These are phyloP conservation scores for Myxocyprinus asiaticus DNA, from an alignment of 2,113 vertebrate species.

Conservation along the genomic window DNA sequence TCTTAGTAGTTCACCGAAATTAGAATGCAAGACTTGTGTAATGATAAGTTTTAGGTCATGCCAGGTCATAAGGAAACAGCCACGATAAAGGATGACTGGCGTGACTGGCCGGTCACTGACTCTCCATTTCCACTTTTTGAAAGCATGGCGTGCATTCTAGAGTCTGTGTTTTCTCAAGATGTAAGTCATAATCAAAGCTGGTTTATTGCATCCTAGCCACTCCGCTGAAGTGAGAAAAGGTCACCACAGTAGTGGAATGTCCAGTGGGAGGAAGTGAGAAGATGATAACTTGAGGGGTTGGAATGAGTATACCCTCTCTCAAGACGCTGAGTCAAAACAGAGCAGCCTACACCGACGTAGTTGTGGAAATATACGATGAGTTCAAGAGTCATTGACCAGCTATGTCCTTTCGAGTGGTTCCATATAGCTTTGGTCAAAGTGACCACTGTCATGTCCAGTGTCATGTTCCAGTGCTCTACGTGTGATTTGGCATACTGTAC, in stretches of 20 bases:
- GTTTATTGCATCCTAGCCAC: conserved; percentile 53
- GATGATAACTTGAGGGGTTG: conserved; percentile 10
- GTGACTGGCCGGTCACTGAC: conserved; percentile 73
- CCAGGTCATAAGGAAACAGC: conserved; percentile 48
- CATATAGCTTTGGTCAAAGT: too few relatives aligned
- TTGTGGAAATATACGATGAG: too few relatives aligned
- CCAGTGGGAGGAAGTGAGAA: conserved; percentile 30
- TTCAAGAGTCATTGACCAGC: too few relatives aligned
- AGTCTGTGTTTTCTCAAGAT: conserved; percentile 69
- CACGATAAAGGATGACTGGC: conserved; percentile 61
- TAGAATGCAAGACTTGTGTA: conserved; percentile 24
- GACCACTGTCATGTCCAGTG: too few relatives aligned
- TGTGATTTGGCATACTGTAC: too few relatives aligned
- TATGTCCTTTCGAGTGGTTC: too few relatives aligned
- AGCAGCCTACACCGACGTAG: background rate
- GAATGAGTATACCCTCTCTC: background rate
- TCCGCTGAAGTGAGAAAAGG: conserved; percentile 57
- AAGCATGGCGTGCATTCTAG: conserved; percentile 67
- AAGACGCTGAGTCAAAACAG: background rate
- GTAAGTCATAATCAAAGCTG: conserved; percentile 57
- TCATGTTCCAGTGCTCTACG: background rate
- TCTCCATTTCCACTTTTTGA: conserved; percentile 65
- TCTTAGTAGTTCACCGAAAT: conserved; percentile 28
- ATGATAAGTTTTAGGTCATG: conserved; percentile 18
- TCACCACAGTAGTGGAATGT: conserved; percentile 36